phyloP scores from a whole-genome alignment of 2,113 vertebrate genomes.

The Genyomyrus donnyi region DNA sequence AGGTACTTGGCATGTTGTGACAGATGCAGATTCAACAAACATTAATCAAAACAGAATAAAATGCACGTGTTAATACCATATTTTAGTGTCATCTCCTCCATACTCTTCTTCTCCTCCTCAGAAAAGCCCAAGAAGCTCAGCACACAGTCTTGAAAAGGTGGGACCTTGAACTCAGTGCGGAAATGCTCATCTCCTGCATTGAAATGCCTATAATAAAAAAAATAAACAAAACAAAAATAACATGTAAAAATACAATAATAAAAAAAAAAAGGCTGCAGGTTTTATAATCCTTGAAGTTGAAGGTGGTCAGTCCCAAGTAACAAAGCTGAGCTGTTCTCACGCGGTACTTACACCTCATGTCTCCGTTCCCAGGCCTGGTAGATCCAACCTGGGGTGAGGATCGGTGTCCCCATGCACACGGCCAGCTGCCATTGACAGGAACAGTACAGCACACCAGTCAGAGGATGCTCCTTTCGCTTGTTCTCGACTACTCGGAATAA shows the following conservation, averaged over 20 bases:
- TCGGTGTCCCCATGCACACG: conserved; percentile 90
- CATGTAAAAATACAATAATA: background rate
- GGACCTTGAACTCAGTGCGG: conserved; percentile 84
- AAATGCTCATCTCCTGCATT: conserved; percentile 77
- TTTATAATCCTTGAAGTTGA: background rate
- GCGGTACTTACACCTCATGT: conserved; percentile 71
- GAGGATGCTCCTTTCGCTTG: background rate
- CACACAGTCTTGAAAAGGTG: conserved; percentile 89
- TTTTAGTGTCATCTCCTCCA: conserved; percentile 95
- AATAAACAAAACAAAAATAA: background rate
- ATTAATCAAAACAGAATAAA: background rate
- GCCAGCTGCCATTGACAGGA: conserved; percentile 64
- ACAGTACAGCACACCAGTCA: background rate
- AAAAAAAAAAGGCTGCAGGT: background rate
- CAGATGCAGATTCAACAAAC: background rate
- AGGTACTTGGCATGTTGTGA: background rate
- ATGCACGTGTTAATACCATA: conserved; percentile 65
- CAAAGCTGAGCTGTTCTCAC: background rate
- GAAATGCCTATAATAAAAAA: conserved; percentile 61
- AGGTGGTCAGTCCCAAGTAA: background rate
- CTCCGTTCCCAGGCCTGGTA: conserved; percentile 84
- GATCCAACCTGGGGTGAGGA: conserved; percentile 89
- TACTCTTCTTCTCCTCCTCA: conserved; percentile 83
- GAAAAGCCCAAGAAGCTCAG: conserved; percentile 93
- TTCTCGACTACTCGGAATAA: background rate